Percentiles rank a stretch among this genome's conserved stretches.
phyloP scores from a whole-genome alignment of 2,888 invertebrate genomes.

The Copidosoma aretas region DNA sequence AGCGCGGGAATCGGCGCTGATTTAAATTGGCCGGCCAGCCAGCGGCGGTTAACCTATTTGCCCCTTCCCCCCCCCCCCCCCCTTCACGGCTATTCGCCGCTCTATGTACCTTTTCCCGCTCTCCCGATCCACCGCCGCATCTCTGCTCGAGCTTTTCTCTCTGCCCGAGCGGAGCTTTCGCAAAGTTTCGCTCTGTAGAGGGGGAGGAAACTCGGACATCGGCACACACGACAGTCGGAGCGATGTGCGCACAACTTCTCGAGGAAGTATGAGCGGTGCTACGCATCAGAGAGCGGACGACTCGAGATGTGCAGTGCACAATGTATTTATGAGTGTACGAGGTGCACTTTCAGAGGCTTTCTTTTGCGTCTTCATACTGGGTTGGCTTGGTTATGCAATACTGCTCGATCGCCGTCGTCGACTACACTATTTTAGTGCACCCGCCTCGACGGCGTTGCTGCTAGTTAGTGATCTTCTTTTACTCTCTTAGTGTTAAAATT shows the following conservation, averaged over 20 bases:
- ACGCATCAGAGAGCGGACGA: too few species aligned
- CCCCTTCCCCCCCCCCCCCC: slow-evolving; percentile 26
- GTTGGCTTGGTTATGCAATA: background rate
- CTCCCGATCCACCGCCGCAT: background rate
- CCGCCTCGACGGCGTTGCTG: too few species aligned
- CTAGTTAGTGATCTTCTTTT: too few species aligned
- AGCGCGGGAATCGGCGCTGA: slow-evolving; percentile 46
- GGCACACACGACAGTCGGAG: background rate
- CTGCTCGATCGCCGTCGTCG: background rate
- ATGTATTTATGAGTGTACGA: too few species aligned
- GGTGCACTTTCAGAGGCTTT: background rate
- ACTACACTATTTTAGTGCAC: too few species aligned
- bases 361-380: background rate
- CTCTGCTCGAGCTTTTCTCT: background rate
- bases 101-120: background rate
- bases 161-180: background rate
- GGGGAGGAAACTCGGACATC: background rate
- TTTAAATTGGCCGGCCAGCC: slow-evolving; percentile 46
- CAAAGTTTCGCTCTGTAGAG: background rate
- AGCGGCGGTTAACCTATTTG: slow-evolving; percentile 50
- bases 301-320: too few species aligned
- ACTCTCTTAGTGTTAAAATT: too few species aligned
- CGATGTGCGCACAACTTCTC: background rate
- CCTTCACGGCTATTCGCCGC: background rate
- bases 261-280: background rate